Evolutionary conservation across 2,888 invertebrate species (phyloP).

Genomic region (Dastarcus helophoroides): DNA sequence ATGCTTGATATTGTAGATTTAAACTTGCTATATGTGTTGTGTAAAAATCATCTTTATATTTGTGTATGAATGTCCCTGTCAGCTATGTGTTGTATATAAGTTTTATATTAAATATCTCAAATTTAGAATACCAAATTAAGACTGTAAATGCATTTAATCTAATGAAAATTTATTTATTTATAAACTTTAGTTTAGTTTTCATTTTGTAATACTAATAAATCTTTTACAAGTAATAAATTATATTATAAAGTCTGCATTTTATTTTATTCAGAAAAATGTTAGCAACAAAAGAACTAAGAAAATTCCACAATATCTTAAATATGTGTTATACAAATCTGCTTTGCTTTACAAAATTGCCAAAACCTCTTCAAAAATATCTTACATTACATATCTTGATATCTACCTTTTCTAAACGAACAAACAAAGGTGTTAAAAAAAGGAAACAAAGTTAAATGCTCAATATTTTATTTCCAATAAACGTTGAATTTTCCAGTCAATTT

Average conservation of each 20-base stretch:
- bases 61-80: conserved; percentile 23
- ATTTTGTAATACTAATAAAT: conserved; percentile 27
- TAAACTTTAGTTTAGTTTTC: conserved; percentile 22
- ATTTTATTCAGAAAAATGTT: no score
- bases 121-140: conserved; percentile 31
- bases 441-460: no score
- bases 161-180: conserved; percentile 28
- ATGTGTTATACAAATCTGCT: no score
- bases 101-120: conserved; percentile 22
- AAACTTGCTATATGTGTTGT: conserved; percentile 20
- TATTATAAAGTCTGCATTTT: conserved; percentile 16
- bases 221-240: conserved; percentile 28
- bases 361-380: no score
- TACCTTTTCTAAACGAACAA: no score
- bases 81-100: conserved; percentile 22
- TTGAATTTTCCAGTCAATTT: no score
- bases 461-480: no score
- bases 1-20: conserved; percentile 21
- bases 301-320: no score
- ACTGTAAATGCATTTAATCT: conserved; percentile 32
- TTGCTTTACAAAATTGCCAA: no score
- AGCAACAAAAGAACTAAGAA: no score
- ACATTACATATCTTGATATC: no score
- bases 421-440: no score
- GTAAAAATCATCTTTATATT: conserved; percentile 21